These are phyloP conservation scores for Arrhamphus sclerolepis DNA, from an alignment of 2,797 vertebrate genomes.

Conservation along the genomic window DNA sequence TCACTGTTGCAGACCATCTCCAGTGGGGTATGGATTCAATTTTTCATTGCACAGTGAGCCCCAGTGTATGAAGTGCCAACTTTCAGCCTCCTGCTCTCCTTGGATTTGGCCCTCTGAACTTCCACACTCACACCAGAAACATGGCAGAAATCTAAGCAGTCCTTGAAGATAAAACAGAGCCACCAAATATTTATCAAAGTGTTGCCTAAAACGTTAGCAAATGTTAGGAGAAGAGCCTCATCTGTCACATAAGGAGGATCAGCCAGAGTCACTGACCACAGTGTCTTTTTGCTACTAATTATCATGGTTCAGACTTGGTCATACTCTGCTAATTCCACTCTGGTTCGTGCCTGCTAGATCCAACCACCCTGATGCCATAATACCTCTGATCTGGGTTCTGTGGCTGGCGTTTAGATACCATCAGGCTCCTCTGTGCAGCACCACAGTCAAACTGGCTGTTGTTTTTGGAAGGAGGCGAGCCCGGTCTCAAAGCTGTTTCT, in stretches of 20 bases:
- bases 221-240: slow-evolving; percentile 25
- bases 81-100: slow-evolving; percentile 25
- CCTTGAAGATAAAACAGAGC: slow-evolving; percentile 47
- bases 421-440: slow-evolving; percentile 51
- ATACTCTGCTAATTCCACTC: slow-evolving; percentile 45
- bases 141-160: slow-evolving; percentile 36
- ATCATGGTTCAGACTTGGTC: slow-evolving; percentile 31
- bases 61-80: slow-evolving; percentile 49
- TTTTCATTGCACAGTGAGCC: slow-evolving; percentile 50
- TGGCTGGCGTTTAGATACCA: slow-evolving; percentile 60
- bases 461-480: slow-evolving; percentile 53
- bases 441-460: slow-evolving; percentile 53
- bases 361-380: slow-evolving; percentile 35
- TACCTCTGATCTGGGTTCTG: slow-evolving; percentile 65
- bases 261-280: slow-evolving; percentile 12
- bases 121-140: slow-evolving; percentile 21
- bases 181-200: slow-evolving; percentile 61
- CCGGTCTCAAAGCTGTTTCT: slow-evolving; percentile 50
- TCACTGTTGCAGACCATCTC: slow-evolving; percentile 32
- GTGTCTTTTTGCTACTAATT: slow-evolving; percentile 22
- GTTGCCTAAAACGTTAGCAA: slow-evolving; percentile 33
- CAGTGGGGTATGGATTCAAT: slow-evolving; percentile 23
- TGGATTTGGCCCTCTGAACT: slow-evolving; percentile 22
- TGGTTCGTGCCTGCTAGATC: slow-evolving; percentile 49
- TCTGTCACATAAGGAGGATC: slow-evolving; percentile 31